Evolutionary conservation across 2,797 vertebrate species (phyloP), one percentile per base, ranked within the genome.

Genomic region (Bucorvus abyssinicus): DNA sequence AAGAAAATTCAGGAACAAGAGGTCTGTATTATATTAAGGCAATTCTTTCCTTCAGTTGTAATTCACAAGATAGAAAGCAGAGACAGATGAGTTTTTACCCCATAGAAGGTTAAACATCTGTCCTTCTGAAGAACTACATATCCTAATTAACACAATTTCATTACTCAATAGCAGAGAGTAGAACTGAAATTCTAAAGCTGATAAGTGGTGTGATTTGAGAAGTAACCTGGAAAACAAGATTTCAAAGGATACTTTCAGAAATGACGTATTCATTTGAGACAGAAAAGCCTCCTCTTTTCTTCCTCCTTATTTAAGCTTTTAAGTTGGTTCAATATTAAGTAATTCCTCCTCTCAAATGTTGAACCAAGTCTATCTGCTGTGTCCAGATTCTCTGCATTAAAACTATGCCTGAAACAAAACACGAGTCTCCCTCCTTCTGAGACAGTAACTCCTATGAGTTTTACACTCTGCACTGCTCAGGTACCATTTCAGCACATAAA

Each of bases 11-110:
- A 95, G 26, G 61, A 94, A 27, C 7, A 77, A 75, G 75, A 89
- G 32, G 11, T 57, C 93, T 94, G 76, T 55, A 61, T 94, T 80
- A 36, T 53, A 94, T 92, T 90, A 95, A 87, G 32, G 65, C 79
- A 59, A 60, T 93, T 45, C 44, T 78, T 93, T 49, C 84, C 60
- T 91, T 60, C 92, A 74, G 87, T 27, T 74, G 56, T 24, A 80
- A 95, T 80, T 83, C 76, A 60, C 34, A 27, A 69, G 87, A 85
- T 24, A 57, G 36, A 57, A 49, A 83, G 63, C 90, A 95, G 83
- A 90, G 84, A 94, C 52, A 67, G 57, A 83, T 12, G 49, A 86
- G 50, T 2, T 68, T 84, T 52, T 85, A 67, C 24, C 21, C 29
- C 47, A 15, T 61, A 29, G 21, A 53, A 83, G 44, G 23, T 60